A percentile compares a stretch with the other conserved stretches of the same genome.
These are phyloP conservation scores for Melospiza georgiana DNA, from an alignment of 2,113 vertebrate genomes.

Conservation along the genomic window DNA sequence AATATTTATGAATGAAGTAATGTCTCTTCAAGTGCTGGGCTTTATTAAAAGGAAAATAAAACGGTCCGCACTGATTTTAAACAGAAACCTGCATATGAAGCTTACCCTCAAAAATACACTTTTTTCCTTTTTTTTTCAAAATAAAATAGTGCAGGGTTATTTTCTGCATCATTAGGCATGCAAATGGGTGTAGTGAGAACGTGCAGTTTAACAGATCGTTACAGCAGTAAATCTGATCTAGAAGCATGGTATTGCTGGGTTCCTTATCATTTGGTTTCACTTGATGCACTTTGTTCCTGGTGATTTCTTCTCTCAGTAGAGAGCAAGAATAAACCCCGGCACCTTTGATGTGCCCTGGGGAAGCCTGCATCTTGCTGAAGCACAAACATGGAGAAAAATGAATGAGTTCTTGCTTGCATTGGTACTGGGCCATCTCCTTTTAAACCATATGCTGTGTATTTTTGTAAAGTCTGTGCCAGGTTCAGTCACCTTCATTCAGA, in stretches of 20 bases:
- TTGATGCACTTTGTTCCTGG: slow-evolving; percentile 45
- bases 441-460: slow-evolving; percentile 53
- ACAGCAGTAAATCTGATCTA: slow-evolving; percentile 42
- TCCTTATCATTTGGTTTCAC: slow-evolving; percentile 37
- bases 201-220: slow-evolving; percentile 51
- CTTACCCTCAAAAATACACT: background rate
- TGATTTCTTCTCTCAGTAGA: background rate
- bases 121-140: background rate
- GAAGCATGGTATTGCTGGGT: background rate
- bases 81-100: slow-evolving; percentile 24
- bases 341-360: slow-evolving; percentile 42
- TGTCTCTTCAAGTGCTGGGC: slow-evolving; percentile 53
- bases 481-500: slow-evolving; percentile 49
- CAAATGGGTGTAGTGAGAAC: slow-evolving; percentile 56
- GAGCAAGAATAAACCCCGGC: background rate
- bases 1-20: slow-evolving; percentile 72
- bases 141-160: slow-evolving; percentile 44
- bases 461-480: slow-evolving; percentile 44
- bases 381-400: slow-evolving; percentile 50
- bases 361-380: slow-evolving; percentile 37
- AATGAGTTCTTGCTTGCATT: slow-evolving; percentile 52
- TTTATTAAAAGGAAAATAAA: slow-evolving; percentile 63
- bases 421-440: slow-evolving; percentile 51
- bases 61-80: slow-evolving; percentile 19
- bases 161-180: slow-evolving; percentile 66